Conservation (phyloP, 2,113 vertebrate genomes). For the Erythrocebus patas region DNA sequence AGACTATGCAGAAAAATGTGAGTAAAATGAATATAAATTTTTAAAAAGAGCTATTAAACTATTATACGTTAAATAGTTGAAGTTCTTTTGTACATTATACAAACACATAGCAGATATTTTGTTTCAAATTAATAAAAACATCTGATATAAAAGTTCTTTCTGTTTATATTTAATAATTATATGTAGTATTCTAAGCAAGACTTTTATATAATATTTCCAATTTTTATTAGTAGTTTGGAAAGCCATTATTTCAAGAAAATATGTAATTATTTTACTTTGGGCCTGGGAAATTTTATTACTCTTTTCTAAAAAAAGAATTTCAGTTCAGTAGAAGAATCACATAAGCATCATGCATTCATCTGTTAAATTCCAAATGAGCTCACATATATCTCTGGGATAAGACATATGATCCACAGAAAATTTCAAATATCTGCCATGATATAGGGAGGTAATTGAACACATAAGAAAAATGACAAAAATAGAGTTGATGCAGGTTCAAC, state of each 20-base stretch:
- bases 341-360: neutral
- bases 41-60: neutral
- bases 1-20: neutral
- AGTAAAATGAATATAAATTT: neutral
- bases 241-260: neutral
- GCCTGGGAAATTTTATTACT: neutral
- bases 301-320: neutral
- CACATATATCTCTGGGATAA: neutral
- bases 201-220: neutral
- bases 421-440: neutral
- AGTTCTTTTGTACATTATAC: neutral
- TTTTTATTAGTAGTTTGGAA: constrained; percentile 23
- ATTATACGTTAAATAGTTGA: neutral
- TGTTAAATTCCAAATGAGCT: constrained; percentile 26
- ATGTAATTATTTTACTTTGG: neutral
- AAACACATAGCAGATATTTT: neutral
- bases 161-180: neutral
- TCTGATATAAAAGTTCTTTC: neutral
- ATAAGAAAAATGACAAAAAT: neutral
- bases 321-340: neutral
- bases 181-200: neutral
- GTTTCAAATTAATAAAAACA: neutral
- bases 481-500: neutral
- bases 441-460: neutral
- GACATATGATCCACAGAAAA: neutral